These are phyloP conservation scores for Pandemis corylana DNA, from an alignment of 2,888 invertebrate species.

Conservation along the genomic window DNA sequence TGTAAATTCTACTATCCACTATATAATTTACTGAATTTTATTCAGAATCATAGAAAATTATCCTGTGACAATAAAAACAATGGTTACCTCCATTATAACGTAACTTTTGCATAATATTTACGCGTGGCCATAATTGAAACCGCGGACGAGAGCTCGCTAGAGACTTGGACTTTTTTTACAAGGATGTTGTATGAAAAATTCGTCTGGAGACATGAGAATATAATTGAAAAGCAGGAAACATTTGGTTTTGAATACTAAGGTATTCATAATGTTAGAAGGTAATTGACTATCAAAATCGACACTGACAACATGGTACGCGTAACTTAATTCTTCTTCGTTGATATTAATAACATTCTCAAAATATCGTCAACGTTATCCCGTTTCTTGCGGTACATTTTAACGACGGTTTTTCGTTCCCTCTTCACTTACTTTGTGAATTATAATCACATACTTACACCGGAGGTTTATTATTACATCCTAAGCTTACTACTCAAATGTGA, in stretches of 20 bases:
- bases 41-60: conserved; percentile 7
- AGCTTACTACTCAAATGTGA: conserved; percentile 19
- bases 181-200: conserved; percentile 36
- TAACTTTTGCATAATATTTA: conserved; percentile 62
- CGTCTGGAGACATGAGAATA: conserved; percentile 21
- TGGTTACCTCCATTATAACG: conserved; percentile 48
- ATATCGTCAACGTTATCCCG: not conserved
- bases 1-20: not conserved
- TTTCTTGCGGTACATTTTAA: not conserved
- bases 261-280: too few relatives aligned
- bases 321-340: too few relatives aligned
- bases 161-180: conserved; percentile 46
- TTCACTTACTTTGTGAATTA: not conserved
- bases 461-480: conserved; percentile 11
- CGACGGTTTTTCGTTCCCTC: not conserved
- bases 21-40: not conserved
- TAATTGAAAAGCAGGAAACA: conserved; percentile 8
- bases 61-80: conserved; percentile 21
- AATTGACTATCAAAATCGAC: not conserved
- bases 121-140: conserved; percentile 60
- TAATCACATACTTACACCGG: conserved; percentile 3
- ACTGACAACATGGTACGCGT: not conserved
- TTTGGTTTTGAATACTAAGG: not conserved
- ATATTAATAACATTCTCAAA: not conserved
- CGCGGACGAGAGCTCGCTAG: conserved; percentile 45